Base-by-base conservation (phyloP, 2,113 vertebrate genomes). In the Triplophysa rosa region DNA sequence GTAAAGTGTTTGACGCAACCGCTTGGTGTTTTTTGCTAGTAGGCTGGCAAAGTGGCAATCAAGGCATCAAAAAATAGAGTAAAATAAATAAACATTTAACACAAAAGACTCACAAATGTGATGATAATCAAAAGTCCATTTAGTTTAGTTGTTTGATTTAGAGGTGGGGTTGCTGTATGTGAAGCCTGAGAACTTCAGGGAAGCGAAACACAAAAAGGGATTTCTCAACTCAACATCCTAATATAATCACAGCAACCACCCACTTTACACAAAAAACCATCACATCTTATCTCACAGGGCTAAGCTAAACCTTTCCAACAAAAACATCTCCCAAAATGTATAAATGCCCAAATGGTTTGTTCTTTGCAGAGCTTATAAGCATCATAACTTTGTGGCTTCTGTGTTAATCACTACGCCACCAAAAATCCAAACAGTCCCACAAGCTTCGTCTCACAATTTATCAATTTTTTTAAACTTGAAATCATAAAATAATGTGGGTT, bases 191-290 rank as follows among this genome's bases (percentile, higher is more conserved):
- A 62, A 74, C 37, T 62, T 74, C 37, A 62, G 58, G 56, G 1
- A 73, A 62, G 56, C n/a, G 33, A n/a, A 70, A 29, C 47, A 70
- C n/a, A 8, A 33, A 56, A 54, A 54, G 4, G 19, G 4, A 9
- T 66, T 56, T 3, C 37, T 67, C 37, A 7, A 37, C 40, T 67
- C 26, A 42, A 37, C 66, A 82, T 61, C 40, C 49, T 52, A 7
- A 29, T 29, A 54, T 56, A 67, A 82, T 83, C 45, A 75, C 26
- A 29, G 45, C n/a, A 82, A 45, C 52, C 68, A 63, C 42, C n/a
- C 63, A 73, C 26, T 23, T 17, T 65, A 33, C 59, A 37, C 24
- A 17, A 1, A 67, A 71, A 12, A 8, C n/a, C 23, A 42, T 8
- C 33, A 26, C 42, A 68, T 78, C 69, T 68, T 82, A 77, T 82